Conservation (phyloP, 2,888 invertebrate genomes). For the Lepidocyrtinus sp. region DNA sequence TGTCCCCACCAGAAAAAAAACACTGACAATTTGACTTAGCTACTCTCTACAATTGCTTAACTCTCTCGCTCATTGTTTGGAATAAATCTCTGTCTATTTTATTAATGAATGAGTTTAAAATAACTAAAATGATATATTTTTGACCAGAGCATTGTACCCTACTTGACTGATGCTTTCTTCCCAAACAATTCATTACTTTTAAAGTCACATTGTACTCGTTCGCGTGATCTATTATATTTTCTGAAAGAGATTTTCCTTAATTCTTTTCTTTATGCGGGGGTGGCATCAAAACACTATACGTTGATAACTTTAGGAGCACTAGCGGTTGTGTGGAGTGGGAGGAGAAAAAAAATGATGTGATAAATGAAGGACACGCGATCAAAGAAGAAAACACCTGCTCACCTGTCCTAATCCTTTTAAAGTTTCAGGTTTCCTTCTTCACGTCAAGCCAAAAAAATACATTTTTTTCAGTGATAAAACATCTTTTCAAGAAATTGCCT, state of each 20-base stretch:
- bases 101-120: constrained; percentile 40
- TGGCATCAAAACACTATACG: neutral
- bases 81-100: constrained; percentile 16
- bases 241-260: constrained; percentile 9
- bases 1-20: constrained; percentile 37
- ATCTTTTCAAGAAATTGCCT: neutral
- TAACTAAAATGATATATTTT: constrained; percentile 22
- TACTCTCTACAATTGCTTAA: neutral
- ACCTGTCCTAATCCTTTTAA: constrained; percentile 33
- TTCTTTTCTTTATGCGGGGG: neutral
- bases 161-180: neutral
- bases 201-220: constrained; percentile 6
- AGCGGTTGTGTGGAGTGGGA: constrained; percentile 27
- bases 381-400: constrained; percentile 58
- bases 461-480: constrained; percentile 13
- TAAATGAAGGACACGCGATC: constrained; percentile 60
- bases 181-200: constrained; percentile 21
- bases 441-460: constrained; percentile 12
- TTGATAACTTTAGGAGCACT: constrained; percentile 9
- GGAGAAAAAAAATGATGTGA: constrained; percentile 55
- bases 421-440: constrained; percentile 13
- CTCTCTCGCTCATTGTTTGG: constrained; percentile 16
- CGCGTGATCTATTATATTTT: constrained; percentile 18
- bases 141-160: neutral
- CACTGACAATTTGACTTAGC: neutral